Evolutionary conservation across 2,113 vertebrate species (phyloP).

Genomic region (Atherinomorus stipes): DNA sequence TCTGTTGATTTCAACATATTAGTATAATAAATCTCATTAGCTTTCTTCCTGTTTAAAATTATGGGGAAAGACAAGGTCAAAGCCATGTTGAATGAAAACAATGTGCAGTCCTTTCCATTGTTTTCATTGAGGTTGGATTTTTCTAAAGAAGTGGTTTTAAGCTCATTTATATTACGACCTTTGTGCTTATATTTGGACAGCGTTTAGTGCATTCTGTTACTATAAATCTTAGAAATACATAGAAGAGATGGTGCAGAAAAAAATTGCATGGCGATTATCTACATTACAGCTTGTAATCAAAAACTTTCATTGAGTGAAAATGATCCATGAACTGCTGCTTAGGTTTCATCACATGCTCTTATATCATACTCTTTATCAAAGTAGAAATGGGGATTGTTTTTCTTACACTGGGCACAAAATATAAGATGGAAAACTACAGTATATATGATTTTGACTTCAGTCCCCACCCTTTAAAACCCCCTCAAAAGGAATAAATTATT

Average conservation of each 20-base stretch:
- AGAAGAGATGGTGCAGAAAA: constrained; percentile 61
- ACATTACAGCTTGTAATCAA: constrained; percentile 52
- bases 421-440: constrained; percentile 74
- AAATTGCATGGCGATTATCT: constrained; percentile 48
- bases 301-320: constrained; percentile 58
- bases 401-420: constrained; percentile 70
- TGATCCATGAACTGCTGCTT: constrained; percentile 52
- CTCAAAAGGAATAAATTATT: constrained; percentile 60
- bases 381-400: constrained; percentile 66
- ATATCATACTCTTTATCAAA: constrained; percentile 78
- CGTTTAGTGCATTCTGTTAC: constrained; percentile 74
- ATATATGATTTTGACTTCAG: constrained; percentile 63
- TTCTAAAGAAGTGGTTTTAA: constrained; percentile 36
- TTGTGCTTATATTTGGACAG: constrained; percentile 76
- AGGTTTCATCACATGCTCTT: constrained; percentile 73
- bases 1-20: constrained; percentile 2
- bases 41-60: constrained; percentile 26
- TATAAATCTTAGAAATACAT: constrained; percentile 70
- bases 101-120: constrained; percentile 49
- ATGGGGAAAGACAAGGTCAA: constrained; percentile 8
- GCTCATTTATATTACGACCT: constrained; percentile 35
- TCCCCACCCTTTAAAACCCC: constrained; percentile 37
- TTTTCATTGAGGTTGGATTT: constrained; percentile 45
- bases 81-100: constrained; percentile 22
- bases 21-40: not conserved